Percentiles rank a stretch among this genome's conserved stretches.
phyloP scores from a whole-genome alignment of 2,797 vertebrate species.

The Pantherophis vulpinus region DNA sequence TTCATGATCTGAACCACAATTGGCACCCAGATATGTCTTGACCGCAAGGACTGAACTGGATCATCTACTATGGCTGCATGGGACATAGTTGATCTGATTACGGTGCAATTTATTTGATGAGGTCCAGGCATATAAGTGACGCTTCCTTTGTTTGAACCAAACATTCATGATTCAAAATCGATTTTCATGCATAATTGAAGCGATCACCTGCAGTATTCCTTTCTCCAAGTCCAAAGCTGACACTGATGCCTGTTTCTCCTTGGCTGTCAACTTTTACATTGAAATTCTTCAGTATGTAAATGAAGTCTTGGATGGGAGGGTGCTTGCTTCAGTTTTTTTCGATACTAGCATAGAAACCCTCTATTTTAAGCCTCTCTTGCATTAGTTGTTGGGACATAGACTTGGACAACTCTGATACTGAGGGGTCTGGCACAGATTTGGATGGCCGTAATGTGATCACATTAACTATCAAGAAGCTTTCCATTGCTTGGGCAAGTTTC shows the following conservation, averaged over 20 bases:
- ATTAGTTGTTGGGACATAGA: not conserved
- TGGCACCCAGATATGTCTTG: not conserved
- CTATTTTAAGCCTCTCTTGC: not conserved
- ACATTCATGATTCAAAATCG: not conserved
- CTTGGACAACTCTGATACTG: not conserved
- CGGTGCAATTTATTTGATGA: not conserved
- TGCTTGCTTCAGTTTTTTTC: not conserved
- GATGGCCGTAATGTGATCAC: not conserved
- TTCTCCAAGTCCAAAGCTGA: not conserved
- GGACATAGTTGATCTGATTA: not conserved
- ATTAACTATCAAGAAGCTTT: not conserved
- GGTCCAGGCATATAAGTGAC: not conserved
- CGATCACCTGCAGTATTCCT: not conserved
- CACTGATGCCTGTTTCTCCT: not conserved
- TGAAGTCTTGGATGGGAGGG: not conserved
- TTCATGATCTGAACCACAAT: too few species aligned
- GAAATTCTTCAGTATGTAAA: not conserved
- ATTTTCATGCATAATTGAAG: not conserved
- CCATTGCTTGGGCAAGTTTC: not conserved
- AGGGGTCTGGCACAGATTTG: not conserved
- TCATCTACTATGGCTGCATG: not conserved
- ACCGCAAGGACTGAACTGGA: not conserved
- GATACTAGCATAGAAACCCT: not conserved
- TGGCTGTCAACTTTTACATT: not conserved
- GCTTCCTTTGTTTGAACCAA: not conserved